These are phyloP conservation scores for Noctua pronuba DNA, from an alignment of 2,888 invertebrate genomes.

Conservation along the genomic window DNA sequence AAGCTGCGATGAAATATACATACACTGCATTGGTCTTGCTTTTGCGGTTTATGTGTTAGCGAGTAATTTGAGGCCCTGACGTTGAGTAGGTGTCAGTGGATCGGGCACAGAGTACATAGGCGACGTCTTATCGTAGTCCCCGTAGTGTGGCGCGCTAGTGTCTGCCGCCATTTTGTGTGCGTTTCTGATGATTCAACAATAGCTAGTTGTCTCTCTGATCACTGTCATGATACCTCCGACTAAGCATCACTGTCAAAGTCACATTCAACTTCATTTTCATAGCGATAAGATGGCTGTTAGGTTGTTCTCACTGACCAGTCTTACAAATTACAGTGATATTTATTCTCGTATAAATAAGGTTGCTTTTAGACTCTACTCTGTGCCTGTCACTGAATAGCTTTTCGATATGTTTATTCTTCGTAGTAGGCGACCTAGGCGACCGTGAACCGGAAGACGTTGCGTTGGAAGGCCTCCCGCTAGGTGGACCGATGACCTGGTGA, in stretches of 20 bases:
- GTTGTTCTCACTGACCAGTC: background rate
- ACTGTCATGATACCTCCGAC: background rate
- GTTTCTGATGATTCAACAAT: background rate
- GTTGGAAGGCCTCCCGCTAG: too few species aligned
- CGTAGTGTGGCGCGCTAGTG: background rate
- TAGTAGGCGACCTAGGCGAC: too few species aligned
- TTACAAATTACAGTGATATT: background rate
- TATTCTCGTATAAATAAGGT: background rate
- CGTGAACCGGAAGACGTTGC: too few species aligned
- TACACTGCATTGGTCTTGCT: constrained; percentile 31
- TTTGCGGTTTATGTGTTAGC: constrained; percentile 27
- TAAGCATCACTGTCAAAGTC: background rate
- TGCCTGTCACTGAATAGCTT: constrained; percentile 4
- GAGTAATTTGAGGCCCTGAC: constrained; percentile 8
- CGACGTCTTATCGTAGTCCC: background rate
- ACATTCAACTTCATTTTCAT: background rate
- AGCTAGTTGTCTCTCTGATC: constrained; percentile 20
- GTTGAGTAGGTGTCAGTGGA: background rate
- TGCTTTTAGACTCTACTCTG: constrained; percentile 2
- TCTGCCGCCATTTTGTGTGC: background rate
- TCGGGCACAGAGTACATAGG: constrained; percentile 5
- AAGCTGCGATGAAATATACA: constrained; percentile 40
- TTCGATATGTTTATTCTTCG: constrained; percentile 9
- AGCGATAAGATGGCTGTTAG: background rate
- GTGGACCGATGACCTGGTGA: too few species aligned